Base-by-base conservation (phyloP, 1,140 invertebrate species). In the Cotesia chilonis region DNA sequence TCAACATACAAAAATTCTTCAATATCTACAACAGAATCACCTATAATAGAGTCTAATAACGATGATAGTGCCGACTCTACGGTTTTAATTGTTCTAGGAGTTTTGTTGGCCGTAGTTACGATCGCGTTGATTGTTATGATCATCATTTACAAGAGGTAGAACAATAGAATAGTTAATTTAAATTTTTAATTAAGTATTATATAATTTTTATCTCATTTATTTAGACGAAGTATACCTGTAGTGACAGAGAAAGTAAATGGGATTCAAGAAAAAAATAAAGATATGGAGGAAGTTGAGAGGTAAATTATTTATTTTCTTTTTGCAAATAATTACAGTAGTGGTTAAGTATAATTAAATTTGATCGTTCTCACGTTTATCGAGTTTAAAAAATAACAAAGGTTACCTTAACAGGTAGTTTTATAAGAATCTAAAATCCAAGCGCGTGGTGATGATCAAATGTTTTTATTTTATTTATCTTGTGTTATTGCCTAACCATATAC, bases 71-170 rank as follows among this genome's bases (percentile, higher is more conserved):
- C 60, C 35, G 6, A 4, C 10, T 64, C 7, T 37, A 3, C 36
- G 4, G 47, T 35, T 14, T 36, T 64, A 52, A 71, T 64, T 47
- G 35, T 63, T n/a, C 59, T 71, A 3, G 5, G 38, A 38, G 35
- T 71, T 54, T 36, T 64, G 1, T 20, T 71, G 10, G 47, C 17
- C 4, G 51, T 63, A 10, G 60, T 37, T 7, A 20, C 60, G 7
- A 52, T 41, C 37, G 69, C 3, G 51, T 51, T 64, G 4, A n/a
- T 64, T 7, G 60, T 61, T 20, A 52, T 17, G 28, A 52, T 63
- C 52, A 17, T 70, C 41, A 35, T 54, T 36, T 14, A 61, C 17
- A 41, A 17, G 7, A 71, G 69, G 69, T 71, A 71, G 60, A 59
- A 37, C 35, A 59, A 41, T 60, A 20, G 17, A 51, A 47, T 47